A percentile compares a stretch with the other conserved stretches of the same genome.
These are phyloP conservation scores for Drosophila nr. perissopoda DNA, from an alignment of 2,888 invertebrate genomes.

Conservation along the genomic window DNA sequence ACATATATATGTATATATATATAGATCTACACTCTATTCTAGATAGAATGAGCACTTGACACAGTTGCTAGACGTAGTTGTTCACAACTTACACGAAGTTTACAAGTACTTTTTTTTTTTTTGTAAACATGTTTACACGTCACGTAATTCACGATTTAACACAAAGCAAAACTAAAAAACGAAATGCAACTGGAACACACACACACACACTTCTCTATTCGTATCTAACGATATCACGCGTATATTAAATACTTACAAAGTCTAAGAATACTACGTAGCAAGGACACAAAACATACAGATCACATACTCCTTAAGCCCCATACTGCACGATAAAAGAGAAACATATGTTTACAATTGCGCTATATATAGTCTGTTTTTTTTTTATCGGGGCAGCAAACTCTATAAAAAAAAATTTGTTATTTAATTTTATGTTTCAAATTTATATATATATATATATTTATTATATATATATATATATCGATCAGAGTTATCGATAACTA, in stretches of 20 bases:
- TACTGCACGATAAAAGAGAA: conserved; percentile 22
- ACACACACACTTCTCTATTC: conserved; percentile 29
- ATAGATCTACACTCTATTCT: conserved; percentile 26
- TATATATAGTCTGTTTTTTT: conserved; percentile 43
- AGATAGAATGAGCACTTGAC: conserved; percentile 41
- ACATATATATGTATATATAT: conserved; percentile 17
- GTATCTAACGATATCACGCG: conserved; percentile 47
- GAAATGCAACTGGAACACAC: conserved; percentile 17
- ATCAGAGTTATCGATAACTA: conserved; percentile 40
- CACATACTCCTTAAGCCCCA: conserved; percentile 22
- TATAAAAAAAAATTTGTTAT: conserved; percentile 69
- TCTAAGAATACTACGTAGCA: conserved; percentile 63
- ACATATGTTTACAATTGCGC: conserved; percentile 37
- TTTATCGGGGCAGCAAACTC: conserved; percentile 51
- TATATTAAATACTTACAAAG: conserved; percentile 58
- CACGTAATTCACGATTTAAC: conserved; percentile 27
- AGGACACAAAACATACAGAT: conserved; percentile 25
- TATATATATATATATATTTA: conserved; percentile 28
- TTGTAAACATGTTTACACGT: conserved; percentile 20
- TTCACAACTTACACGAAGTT: conserved; percentile 23
- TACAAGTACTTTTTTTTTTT: conserved; percentile 4
- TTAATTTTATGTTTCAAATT: conserved; percentile 74
- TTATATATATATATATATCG: conserved; percentile 25
- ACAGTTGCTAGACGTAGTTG: conserved; percentile 46
- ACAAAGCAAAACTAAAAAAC: not conserved